phyloP scores from a whole-genome alignment of 2,113 vertebrate genomes.

The Hippolais icterina region DNA sequence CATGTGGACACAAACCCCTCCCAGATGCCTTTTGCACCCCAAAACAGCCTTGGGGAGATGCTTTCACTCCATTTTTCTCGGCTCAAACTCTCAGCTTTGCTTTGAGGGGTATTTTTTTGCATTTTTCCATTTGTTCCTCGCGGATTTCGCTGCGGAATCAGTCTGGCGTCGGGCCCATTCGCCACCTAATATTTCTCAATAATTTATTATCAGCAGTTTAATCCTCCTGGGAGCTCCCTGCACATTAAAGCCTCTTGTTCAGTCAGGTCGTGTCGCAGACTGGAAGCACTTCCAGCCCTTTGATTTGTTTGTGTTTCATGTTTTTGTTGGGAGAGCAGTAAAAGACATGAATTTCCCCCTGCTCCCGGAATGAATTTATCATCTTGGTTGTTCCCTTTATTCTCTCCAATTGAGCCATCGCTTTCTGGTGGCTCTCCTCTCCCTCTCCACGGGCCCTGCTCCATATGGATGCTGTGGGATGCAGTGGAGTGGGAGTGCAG shows the following conservation, averaged over 20 bases:
- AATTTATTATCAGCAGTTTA: conserved; percentile 55
- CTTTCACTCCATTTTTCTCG: accelerated
- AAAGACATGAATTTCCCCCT: background rate
- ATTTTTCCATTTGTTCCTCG: background rate
- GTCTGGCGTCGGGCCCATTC: background rate
- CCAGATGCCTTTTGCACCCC: background rate
- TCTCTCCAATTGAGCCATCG: conserved; percentile 10
- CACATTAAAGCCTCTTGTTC: conserved; percentile 24
- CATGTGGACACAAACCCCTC: background rate
- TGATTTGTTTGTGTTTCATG: conserved; percentile 58
- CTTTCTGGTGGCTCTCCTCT: background rate
- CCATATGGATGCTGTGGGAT: conserved; percentile 35
- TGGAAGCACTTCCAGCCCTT: conserved; percentile 38
- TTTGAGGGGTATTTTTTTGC: background rate
- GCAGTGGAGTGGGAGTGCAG: background rate
- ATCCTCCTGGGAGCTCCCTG: conserved; percentile 13
- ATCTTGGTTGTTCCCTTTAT: background rate
- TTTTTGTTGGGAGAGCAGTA: conserved; percentile 41
- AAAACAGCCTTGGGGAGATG: background rate
- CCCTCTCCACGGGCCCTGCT: background rate
- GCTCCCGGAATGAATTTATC: conserved; percentile 41
- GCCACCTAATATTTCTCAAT: conserved; percentile 53
- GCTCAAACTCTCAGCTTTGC: background rate
- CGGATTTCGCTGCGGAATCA: background rate
- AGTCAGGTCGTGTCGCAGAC: conserved; percentile 39